Conservation (phyloP, 2,888 invertebrate genomes). For the Ophonus ardosiacus region DNA sequence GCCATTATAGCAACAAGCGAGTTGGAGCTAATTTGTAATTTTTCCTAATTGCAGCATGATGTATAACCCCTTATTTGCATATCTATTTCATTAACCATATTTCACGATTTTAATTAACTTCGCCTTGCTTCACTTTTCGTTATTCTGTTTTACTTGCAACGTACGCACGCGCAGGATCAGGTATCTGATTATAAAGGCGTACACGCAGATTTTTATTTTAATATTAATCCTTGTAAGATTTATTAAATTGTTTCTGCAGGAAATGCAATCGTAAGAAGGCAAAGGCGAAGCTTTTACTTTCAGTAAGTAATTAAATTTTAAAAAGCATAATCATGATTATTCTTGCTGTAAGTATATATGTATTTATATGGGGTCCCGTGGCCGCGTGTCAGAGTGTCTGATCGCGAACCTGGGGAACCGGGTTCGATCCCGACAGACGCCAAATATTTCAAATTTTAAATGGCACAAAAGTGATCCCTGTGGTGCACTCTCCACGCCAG, state of each 20-base stretch:
- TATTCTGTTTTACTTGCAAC: constrained; percentile 51
- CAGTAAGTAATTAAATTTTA: background rate
- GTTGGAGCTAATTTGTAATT: constrained; percentile 53
- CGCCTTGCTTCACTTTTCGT: constrained; percentile 53
- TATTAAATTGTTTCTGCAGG: constrained; percentile 31
- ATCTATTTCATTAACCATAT: constrained; percentile 62
- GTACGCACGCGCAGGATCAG: constrained; percentile 15
- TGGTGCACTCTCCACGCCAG: too few relatives aligned
- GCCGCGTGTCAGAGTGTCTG: too few relatives aligned
- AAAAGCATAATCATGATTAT: background rate
- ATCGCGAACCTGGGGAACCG: too few relatives aligned
- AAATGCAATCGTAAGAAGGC: constrained; percentile 1
- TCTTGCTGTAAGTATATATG: background rate
- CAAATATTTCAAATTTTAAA: too few relatives aligned
- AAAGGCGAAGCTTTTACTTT: background rate
- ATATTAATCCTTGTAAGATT: constrained; percentile 24
- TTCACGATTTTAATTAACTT: constrained; percentile 62
- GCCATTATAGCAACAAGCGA: constrained; percentile 35
- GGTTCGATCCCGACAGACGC: too few relatives aligned
- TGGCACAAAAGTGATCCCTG: too few relatives aligned
- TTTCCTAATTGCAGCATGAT: constrained; percentile 59
- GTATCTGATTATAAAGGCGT: constrained; percentile 41
- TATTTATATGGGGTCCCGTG: too few relatives aligned
- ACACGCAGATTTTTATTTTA: constrained; percentile 25
- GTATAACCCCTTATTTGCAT: constrained; percentile 59